Conservation (phyloP, 2,888 invertebrate species). For the Pocota personata region DNA sequence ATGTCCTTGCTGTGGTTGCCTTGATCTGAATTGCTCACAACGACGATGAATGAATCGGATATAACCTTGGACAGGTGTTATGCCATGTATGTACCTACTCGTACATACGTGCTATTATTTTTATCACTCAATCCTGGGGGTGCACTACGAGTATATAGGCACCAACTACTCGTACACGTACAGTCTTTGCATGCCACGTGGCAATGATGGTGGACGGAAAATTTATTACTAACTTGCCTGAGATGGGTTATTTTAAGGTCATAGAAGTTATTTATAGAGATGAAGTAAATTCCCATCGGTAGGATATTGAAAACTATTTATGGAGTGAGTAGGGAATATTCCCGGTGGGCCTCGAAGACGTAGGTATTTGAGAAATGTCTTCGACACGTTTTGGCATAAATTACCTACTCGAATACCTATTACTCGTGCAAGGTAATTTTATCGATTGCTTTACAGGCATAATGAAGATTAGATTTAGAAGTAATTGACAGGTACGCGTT, state of each 20-base stretch:
- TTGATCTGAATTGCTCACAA: slow-evolving; percentile 17
- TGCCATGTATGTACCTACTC: neutral
- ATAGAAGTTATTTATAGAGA: neutral
- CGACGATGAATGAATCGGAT: neutral
- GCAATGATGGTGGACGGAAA: too few relatives aligned
- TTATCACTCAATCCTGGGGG: neutral
- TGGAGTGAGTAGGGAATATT: neutral
- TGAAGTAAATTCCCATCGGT: neutral
- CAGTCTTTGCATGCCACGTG: neutral
- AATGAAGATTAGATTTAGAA: too few relatives aligned
- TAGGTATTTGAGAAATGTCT: neutral
- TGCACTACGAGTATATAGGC: neutral
- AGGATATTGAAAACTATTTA: neutral
- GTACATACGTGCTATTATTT: neutral
- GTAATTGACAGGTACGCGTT: too few relatives aligned
- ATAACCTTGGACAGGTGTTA: neutral
- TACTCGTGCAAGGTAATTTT: too few relatives aligned
- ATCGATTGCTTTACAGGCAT: too few relatives aligned
- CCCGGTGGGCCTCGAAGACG: neutral
- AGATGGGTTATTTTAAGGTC: neutral
- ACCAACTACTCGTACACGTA: neutral
- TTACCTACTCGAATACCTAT: neutral
- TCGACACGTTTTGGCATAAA: neutral
- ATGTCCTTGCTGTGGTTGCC: neutral
- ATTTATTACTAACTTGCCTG: neutral